phyloP scores from a whole-genome alignment of 2,113 vertebrate species.

The Solea senegalensis region DNA sequence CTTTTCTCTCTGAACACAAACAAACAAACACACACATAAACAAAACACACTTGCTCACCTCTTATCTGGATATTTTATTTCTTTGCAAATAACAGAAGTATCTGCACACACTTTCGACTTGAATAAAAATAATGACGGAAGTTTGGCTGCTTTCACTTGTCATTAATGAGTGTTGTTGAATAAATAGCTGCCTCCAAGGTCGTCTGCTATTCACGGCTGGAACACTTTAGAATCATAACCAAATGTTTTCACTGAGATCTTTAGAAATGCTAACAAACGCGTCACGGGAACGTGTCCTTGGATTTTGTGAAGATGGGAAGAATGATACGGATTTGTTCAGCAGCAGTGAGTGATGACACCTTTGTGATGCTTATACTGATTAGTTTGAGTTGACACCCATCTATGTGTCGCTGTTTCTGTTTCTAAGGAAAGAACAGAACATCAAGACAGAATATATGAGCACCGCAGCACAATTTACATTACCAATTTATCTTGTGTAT shows the following conservation, averaged over 20 bases:
- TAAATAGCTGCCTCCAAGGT: constrained; percentile 51
- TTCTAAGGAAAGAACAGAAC: background rate
- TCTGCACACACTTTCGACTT: constrained; percentile 4
- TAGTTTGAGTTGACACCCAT: background rate
- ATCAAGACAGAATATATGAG: constrained; percentile 5
- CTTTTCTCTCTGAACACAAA: constrained; percentile 2
- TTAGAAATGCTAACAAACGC: constrained; percentile 19
- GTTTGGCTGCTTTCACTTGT: constrained; percentile 35
- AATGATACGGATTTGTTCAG: too few species aligned
- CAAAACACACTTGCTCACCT: constrained; percentile 9
- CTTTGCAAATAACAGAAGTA: constrained; percentile 18
- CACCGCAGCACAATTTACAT: background rate
- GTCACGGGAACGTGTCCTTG: constrained; percentile 36
- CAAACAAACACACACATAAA: constrained; percentile 4
- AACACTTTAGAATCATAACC: constrained; percentile 12
- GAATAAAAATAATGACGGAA: constrained; percentile 53
- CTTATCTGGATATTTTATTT: constrained; percentile 7
- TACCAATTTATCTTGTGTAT: constrained; percentile 7
- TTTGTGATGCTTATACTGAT: background rate
- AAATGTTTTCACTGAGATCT: background rate
- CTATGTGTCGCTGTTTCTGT: background rate
- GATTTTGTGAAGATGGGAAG: too few species aligned
- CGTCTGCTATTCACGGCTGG: constrained; percentile 26
- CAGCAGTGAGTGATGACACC: background rate
- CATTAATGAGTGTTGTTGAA: constrained; percentile 32